A percentile compares a stretch with the other conserved stretches of the same genome.
Evolutionary conservation across 2,113 vertebrate genomes (phyloP).

Genomic region (Amphiprion percula): DNA sequence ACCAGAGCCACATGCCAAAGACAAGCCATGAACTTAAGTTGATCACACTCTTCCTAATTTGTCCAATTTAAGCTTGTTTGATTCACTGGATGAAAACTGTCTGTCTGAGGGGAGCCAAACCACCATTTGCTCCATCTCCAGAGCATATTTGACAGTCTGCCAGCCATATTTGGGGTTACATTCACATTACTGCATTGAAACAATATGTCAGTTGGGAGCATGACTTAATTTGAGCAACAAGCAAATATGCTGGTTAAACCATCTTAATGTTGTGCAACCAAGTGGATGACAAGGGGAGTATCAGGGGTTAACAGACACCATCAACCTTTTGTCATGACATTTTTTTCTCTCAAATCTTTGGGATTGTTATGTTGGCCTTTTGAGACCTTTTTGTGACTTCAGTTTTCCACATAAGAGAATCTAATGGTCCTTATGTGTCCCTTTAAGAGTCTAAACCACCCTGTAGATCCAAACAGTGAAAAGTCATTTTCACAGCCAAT

Average conservation of each 20-base stretch:
- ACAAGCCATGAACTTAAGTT: constrained; percentile 67
- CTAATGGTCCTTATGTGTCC: constrained; percentile 33
- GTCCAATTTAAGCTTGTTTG: constrained; percentile 70
- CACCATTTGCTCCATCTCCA: constrained; percentile 67
- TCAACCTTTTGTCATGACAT: constrained; percentile 29
- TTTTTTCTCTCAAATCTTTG: constrained; percentile 46
- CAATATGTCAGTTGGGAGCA: constrained; percentile 76
- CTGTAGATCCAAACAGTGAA: constrained; percentile 31
- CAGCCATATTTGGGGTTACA: constrained; percentile 77
- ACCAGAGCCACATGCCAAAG: constrained; percentile 54
- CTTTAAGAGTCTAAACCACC: constrained; percentile 36
- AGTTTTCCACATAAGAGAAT: constrained; percentile 35
- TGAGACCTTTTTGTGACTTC: constrained; percentile 39
- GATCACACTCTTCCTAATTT: constrained; percentile 77
- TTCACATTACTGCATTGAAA: constrained; percentile 62
- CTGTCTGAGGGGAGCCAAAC: constrained; percentile 70
- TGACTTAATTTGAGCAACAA: constrained; percentile 69
- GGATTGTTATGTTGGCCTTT: constrained; percentile 45
- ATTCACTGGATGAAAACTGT: constrained; percentile 65
- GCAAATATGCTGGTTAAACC: constrained; percentile 36
- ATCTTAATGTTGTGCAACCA: constrained; percentile 56
- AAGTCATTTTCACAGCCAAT: constrained; percentile 47
- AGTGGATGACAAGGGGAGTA: constrained; percentile 60
- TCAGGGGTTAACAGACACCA: constrained; percentile 41
- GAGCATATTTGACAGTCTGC: constrained; percentile 79